Evolutionary conservation across 2,797 vertebrate species (phyloP).

Genomic region (Anguilla anguilla): DNA sequence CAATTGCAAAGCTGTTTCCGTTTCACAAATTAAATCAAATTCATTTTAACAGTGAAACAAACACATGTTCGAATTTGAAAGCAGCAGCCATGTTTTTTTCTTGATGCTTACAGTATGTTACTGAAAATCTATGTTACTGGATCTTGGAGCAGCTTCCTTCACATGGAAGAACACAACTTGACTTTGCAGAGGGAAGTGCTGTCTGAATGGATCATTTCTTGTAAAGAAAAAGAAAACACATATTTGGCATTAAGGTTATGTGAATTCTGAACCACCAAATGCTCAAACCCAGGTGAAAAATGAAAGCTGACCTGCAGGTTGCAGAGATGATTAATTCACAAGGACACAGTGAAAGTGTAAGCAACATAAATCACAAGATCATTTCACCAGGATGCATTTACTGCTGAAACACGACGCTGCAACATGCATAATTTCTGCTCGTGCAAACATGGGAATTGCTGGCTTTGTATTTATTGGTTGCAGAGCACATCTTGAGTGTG

Average conservation of each 20-base stretch:
- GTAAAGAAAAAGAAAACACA: conserved; percentile 51
- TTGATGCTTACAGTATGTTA: neutral
- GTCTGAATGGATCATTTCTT: conserved; percentile 73
- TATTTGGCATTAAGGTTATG: conserved; percentile 72
- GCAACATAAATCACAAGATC: conserved; percentile 66
- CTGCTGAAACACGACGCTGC: neutral
- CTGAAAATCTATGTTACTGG: conserved; percentile 47
- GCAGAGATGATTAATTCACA: conserved; percentile 48
- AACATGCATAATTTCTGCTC: neutral
- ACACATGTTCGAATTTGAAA: neutral
- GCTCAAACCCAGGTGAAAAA: conserved; percentile 56
- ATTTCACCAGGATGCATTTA: conserved; percentile 14
- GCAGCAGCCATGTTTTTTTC: neutral
- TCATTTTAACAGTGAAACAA: neutral
- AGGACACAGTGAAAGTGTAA: neutral
- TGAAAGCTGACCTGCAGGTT: conserved; percentile 53
- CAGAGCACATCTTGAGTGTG: conserved; percentile 43
- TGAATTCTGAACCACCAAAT: conserved; percentile 65
- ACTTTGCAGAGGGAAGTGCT: conserved; percentile 56
- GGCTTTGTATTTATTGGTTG: neutral
- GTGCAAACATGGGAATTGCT: neutral
- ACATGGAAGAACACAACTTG: conserved; percentile 27
- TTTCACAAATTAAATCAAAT: neutral
- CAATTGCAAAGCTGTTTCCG: neutral
- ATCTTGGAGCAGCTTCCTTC: conserved; percentile 42